phyloP scores from a whole-genome alignment of 2,113 vertebrate genomes.

The Chloropsis hardwickii region DNA sequence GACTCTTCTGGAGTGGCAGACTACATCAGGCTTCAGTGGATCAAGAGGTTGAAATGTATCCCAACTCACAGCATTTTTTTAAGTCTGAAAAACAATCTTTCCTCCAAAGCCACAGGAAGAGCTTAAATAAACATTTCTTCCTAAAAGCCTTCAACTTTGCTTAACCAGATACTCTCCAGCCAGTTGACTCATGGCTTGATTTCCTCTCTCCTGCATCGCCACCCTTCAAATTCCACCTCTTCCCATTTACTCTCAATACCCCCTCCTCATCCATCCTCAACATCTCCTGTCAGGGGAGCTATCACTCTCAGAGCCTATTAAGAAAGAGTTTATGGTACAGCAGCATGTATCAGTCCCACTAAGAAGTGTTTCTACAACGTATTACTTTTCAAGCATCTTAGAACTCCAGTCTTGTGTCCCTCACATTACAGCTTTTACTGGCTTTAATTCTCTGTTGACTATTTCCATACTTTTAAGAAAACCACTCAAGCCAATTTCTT shows the following conservation, averaged over 20 bases:
- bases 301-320: neutral
- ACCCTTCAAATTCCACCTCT: slow-evolving; percentile 12
- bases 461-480: neutral
- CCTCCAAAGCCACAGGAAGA: slow-evolving; percentile 44
- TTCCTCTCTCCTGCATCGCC: neutral
- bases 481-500: neutral
- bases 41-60: slow-evolving; percentile 50
- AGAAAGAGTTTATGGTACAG: neutral
- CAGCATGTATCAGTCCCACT: neutral
- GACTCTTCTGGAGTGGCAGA: neutral
- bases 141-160: slow-evolving; percentile 45
- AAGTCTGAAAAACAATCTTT: slow-evolving; percentile 33
- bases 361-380: neutral
- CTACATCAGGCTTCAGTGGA: neutral
- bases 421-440: neutral
- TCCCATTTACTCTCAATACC: neutral
- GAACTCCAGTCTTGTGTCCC: neutral
- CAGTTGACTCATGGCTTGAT: slow-evolving; percentile 21
- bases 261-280: neutral
- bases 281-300: neutral
- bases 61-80: neutral
- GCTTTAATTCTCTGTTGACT: neutral
- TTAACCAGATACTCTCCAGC: slow-evolving; percentile 58
- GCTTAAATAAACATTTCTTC: slow-evolving; percentile 59
- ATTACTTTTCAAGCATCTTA: neutral